Evolutionary conservation across 2,113 vertebrate genomes (phyloP), one percentile per base, ranked within the genome.

Genomic region (Balaenoptera acutorostrata): DNA sequence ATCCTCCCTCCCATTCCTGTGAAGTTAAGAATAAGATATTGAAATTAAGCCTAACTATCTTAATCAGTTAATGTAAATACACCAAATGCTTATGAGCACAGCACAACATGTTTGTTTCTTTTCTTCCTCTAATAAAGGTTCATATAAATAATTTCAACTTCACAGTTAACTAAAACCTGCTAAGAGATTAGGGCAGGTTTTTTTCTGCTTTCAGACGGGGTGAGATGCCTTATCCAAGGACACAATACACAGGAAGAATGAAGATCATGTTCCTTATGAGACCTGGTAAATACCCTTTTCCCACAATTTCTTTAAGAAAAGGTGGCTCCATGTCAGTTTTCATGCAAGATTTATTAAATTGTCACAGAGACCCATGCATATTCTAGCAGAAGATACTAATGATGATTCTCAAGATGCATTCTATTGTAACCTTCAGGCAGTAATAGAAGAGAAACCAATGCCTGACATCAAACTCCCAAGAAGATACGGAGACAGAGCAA

Each of bases 261-360:
- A 96, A 78, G 83, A 68, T 93, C 92, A 33, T 63, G 63, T 59
- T 93, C 49, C 27, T 77, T 55, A 15, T 20, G 57, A 95, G 80
- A 95, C 39, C 64, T 72, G n/a, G 78, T 89, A 92, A 90, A 74
- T 11, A 77, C 59, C 21, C 27, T 49, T 94, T 87, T 20, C 14
- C n/a, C 55, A 46, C 81, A 55, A 68, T 94, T 68, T 93, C 61
- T 95, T 93, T 97, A 93, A 94, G 17, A 55, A 87, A 95, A 96
- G 2, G 29, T 72, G 52, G 36, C 52, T 92, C 78, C 17, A 23
- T 87, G 84, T 27, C 68, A 93, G 31, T 78, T 96, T 96, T 89
- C 78, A 91, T 83, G n/a, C n/a, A 97, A 97, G 93, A 87, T 97
- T 95, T 97, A 97, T 98, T 93, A 97, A 94, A 98, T 95, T 82